Base-by-base conservation (phyloP, 53 echinoderm and acorn worm species). In the Echinometra lucunter region DNA sequence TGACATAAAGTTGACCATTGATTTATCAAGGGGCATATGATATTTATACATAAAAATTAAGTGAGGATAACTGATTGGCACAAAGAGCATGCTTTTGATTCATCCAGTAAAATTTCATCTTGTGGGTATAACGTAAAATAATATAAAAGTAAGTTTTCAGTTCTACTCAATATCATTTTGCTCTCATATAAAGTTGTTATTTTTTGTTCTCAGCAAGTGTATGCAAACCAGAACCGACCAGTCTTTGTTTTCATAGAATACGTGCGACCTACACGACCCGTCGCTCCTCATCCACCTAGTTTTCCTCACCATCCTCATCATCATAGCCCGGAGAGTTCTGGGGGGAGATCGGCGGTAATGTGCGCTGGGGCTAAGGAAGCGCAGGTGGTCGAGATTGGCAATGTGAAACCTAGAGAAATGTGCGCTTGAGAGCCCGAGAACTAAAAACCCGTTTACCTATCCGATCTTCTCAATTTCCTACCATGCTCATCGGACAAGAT, bases 371-470 rank as follows among this genome's bases (percentile, higher is more conserved):
- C 83, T 47, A 47, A 23, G 44, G 83, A 83, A 44, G 83, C 83
- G 83, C 83, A 83, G 83, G 83, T 83, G 83, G 44, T 45, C 44
- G 83, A 47, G 47, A 83, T 83, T 47, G 45, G 23, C 83, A 44
- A 83, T 83, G 83, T 44, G 19, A 83, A 83, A 25, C 47, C 83
- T 25, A 83, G 83, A 47, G 83, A 44, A 83, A 27, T 44, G n/a
- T 47, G 19, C 83, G 83, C 83, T 23, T 57, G 58, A 89, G 55
- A 57, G 89, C 55, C 35, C 30, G 89, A 89, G 89, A 89, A 57
- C 89, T 89, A 89, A 89, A 57, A 89, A 89, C 89, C 55, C 89
- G 89, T 89, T 89, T 89, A 89, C 57, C 89, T 57, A 89, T 89
- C 89, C 32, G n/a, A 16, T 89, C 89, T 89, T 89, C 89, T 89